Evolutionary conservation across 1,140 invertebrate genomes (phyloP).

Genomic region (Orchestia grillus): DNA sequence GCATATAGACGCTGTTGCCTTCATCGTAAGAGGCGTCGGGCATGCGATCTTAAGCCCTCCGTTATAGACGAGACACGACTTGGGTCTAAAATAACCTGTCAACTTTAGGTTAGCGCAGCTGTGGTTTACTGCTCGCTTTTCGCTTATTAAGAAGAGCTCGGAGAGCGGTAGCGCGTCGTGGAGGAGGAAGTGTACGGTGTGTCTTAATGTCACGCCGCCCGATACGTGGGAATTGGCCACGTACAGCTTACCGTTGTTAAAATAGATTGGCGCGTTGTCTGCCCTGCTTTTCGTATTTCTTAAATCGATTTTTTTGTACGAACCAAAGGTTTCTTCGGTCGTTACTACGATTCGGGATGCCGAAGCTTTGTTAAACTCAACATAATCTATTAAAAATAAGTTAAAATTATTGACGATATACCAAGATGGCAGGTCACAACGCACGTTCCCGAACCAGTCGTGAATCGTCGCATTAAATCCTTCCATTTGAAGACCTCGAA

Average conservation of each 20-base stretch:
- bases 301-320: not conserved
- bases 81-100: not conserved
- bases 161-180: not conserved
- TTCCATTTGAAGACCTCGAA: not conserved
- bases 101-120: not conserved
- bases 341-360: not conserved
- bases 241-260: not conserved
- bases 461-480: not conserved
- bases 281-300: not conserved
- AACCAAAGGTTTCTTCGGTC: not conserved
- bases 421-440: not conserved
- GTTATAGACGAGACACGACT: not conserved
- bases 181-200: conserved; percentile 1
- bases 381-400: not conserved
- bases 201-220: not conserved
- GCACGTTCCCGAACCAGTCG: conserved; percentile 37
- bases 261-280: not conserved
- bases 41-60: not conserved
- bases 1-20: not conserved
- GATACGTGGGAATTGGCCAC: not conserved
- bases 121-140: conserved; percentile 8
- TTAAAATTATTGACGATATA: not conserved
- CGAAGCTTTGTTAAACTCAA: not conserved
- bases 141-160: not conserved
- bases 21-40: not conserved